These are phyloP conservation scores for Isurus oxyrinchus DNA, from an alignment of 2,113 vertebrate species.

Conservation along the genomic window DNA sequence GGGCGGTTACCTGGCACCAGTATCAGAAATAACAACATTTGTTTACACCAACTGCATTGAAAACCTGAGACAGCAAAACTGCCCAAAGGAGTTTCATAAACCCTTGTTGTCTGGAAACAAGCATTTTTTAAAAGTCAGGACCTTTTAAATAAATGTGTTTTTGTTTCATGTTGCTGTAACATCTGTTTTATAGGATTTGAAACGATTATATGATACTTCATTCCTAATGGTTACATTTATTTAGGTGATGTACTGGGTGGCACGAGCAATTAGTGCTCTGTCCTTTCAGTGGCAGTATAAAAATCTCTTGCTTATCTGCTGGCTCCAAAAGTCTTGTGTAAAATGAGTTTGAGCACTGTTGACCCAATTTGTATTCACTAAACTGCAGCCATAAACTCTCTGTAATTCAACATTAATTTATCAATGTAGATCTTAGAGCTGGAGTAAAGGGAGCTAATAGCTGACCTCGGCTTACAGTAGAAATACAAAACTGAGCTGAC, in stretches of 20 bases:
- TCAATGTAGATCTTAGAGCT: too few relatives aligned
- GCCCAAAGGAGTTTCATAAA: background rate
- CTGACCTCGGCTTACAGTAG: background rate
- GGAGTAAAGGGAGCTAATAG: background rate
- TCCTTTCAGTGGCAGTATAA: background rate
- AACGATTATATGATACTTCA: background rate
- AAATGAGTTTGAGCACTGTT: background rate
- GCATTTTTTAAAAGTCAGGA: background rate
- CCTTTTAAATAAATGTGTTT: background rate
- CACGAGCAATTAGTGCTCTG: background rate
- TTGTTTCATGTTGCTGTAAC: background rate
- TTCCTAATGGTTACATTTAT: background rate
- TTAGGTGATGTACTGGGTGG: background rate
- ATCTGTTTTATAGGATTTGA: background rate
- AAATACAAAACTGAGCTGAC: background rate
- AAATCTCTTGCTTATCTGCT: background rate
- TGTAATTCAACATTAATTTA: too few relatives aligned
- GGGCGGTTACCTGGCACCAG: background rate
- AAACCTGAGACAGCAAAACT: background rate
- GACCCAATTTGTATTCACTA: background rate
- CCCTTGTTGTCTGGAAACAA: background rate
- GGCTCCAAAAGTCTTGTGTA: background rate
- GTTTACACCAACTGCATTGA: background rate
- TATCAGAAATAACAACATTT: background rate
- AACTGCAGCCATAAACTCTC: background rate